Evolutionary conservation across 64 coral and sea anemone genomes (phyloP), one percentile per base, ranked within the genome.

Genomic region (Montipora capricornis): DNA sequence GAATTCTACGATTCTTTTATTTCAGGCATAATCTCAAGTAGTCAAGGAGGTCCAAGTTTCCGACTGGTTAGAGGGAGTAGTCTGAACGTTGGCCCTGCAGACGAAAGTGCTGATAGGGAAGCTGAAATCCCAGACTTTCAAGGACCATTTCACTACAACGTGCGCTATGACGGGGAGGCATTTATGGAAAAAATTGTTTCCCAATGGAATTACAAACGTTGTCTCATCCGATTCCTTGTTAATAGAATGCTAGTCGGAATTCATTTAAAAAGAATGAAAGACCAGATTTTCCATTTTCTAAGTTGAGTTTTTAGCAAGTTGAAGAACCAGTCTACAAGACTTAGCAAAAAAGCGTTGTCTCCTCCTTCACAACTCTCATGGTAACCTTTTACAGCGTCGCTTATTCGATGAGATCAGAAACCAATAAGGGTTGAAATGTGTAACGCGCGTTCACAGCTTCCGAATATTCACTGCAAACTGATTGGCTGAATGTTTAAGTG

Each of bases 1-100:
- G 82, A 85, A 44, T 68, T 52, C 53, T 68, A 55, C 47, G 57
- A 85, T 45, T 48, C 82, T 85, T 85, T 26, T 26, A 4, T 74
- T 4, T 1, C n/a, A 6, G 4, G 22, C 70, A 4, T 24, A 24
- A 22, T 74, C 0, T 20, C n/a, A 6, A 2, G 22, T 24, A 20
- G 20, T 74, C n/a, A 74, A 74, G 70, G 70, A 29, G n/a, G 19
- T 26, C 70, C 70, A 74, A 74, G 70, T 26, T 22, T n/a, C 70
- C 14, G 24, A 74, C 70, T 74, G 17, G 70, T 74, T 20, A 74
- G 70, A 74, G 70, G 70, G 24, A 29, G 22, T 24, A 20, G 70
- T 74, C 70, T 74, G 70, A 74, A 74, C 1, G 70, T 26, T 74
- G 70, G n/a, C 22, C n/a, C 20, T 4, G 4, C 70, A 74, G 22